A percentile compares a stretch with the other conserved stretches of the same genome.
Conservation (phyloP, 1,140 invertebrate genomes). For the Panonychus citri region DNA sequence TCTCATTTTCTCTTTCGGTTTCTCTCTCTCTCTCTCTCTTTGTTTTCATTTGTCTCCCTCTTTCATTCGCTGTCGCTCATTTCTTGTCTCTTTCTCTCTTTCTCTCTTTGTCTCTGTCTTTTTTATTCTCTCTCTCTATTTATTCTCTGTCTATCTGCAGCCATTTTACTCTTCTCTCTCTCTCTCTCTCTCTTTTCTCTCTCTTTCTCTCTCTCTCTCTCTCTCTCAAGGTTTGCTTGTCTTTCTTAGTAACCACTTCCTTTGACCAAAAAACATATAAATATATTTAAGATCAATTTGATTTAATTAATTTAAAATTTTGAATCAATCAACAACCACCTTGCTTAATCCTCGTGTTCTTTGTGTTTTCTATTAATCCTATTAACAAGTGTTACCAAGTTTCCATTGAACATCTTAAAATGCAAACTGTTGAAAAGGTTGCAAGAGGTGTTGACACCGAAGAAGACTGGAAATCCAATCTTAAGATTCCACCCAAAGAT, state of each 20-base stretch:
- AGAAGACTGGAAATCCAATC: not conserved
- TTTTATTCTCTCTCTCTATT: not conserved
- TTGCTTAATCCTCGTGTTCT: not conserved
- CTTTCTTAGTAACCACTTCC: not conserved
- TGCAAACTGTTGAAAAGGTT: too few species aligned
- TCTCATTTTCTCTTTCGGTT: not conserved
- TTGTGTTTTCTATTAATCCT: not conserved
- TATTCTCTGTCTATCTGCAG: not conserved
- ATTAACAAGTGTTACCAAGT: not conserved
- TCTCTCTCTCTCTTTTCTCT: not conserved
- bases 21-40: not conserved
- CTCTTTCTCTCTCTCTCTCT: not conserved
- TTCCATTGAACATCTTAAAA: too few species aligned
- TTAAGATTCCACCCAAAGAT: constrained; percentile 36
- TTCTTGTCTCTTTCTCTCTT: not conserved
- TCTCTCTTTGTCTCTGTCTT: not conserved
- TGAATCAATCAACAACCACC: not conserved
- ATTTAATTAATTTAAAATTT: not conserved
- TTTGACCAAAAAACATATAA: not conserved
- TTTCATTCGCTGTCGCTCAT: not conserved
- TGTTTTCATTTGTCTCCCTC: not conserved
- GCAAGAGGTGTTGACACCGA: not conserved
- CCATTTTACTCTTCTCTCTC: not conserved
- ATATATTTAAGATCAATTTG: not conserved
- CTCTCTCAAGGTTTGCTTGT: not conserved